Evolutionary conservation across 2,113 vertebrate species (phyloP), one percentile per base, ranked within the genome.

Genomic region (Myotis lucifugus): DNA sequence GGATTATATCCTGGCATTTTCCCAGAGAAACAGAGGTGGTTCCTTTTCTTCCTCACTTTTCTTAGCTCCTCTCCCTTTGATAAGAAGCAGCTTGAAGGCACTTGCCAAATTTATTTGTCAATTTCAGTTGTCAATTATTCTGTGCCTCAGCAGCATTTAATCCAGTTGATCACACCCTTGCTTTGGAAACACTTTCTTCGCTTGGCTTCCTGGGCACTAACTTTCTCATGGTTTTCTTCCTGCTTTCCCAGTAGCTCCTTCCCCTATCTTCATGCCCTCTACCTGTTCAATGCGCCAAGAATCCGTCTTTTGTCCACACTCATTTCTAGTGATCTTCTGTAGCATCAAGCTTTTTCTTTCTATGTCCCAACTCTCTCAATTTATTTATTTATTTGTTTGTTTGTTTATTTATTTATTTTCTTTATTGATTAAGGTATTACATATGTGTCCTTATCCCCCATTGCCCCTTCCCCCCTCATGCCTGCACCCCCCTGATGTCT

Each of bases 51-150:
- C 11, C 32, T 79, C 13, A 59, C 56, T 87, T 85, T 83, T 50
- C 46, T 90, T 91, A 88, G 40, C 29, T 61, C 14, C 21, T 87
- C 37, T 73, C 15, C 40, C n/a, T 88, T 67, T 40, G 42, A 52
- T 90, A 88, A 90, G 72, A 91, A 90, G 34, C 37, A 90, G 64
- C 23, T 85, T 92, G 48, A 92, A 93, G 34, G 6, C n/a, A 87
- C 87, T 93, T 90, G 79, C 69, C 76, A 87, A 73, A 90, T 83
- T n/a, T 17, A 32, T 69, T 67, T 50, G 37, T 91, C n/a, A 59
- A 17, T 77, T 88, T 93, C 37, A 66, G 37, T 66, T 67, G 61
- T 85, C 12, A 76, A 89, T 86, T 92, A 94, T 72, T 89, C 59
- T 77, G 27, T 46, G 9, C 90, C 70, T 90, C 50, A 84, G 91